These are phyloP conservation scores for Eupeodes latifasciatus DNA, from an alignment of 2,888 invertebrate genomes.

Conservation along the genomic window DNA sequence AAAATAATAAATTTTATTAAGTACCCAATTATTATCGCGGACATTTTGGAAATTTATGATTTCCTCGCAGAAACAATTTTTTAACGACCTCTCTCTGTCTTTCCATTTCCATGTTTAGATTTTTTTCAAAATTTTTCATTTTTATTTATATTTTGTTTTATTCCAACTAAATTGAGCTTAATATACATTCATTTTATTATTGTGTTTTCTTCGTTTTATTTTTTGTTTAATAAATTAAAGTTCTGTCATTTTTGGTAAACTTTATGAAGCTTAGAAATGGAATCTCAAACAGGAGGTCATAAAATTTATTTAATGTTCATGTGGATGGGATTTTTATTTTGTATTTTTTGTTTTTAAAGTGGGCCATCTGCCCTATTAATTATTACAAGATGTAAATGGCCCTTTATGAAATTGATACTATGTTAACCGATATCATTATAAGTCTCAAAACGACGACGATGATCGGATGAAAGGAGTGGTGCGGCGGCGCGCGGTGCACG, in stretches of 20 bases:
- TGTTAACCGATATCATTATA: conserved; percentile 52
- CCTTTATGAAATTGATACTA: conserved; percentile 69
- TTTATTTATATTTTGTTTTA: conserved; percentile 30
- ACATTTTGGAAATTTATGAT: conserved; percentile 75
- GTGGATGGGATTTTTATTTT: conserved; percentile 37
- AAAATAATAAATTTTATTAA: conserved; percentile 77
- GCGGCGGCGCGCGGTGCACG: not conserved
- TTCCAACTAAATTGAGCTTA: conserved; percentile 68
- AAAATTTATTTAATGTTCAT: conserved; percentile 62
- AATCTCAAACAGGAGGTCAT: conserved; percentile 55
- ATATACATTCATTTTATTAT: conserved; percentile 71
- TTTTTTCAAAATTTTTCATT: conserved; percentile 21
- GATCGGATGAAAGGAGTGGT: not conserved
- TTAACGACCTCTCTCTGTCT: conserved; percentile 64
- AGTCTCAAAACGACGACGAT: not conserved
- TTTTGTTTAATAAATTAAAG: conserved; percentile 12
- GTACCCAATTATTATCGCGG: conserved; percentile 76
- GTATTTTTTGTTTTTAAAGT: conserved; percentile 40
- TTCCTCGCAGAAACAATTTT: conserved; percentile 71
- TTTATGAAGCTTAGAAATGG: conserved; percentile 57
- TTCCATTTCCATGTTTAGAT: conserved; percentile 15
- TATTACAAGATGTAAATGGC: conserved; percentile 74
- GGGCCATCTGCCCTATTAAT: conserved; percentile 72
- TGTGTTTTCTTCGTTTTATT: not conserved
- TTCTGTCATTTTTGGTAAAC: conserved; percentile 51